phyloP scores from a whole-genome alignment of 2,888 invertebrate genomes.

The Drosophila fungiperda region DNA sequence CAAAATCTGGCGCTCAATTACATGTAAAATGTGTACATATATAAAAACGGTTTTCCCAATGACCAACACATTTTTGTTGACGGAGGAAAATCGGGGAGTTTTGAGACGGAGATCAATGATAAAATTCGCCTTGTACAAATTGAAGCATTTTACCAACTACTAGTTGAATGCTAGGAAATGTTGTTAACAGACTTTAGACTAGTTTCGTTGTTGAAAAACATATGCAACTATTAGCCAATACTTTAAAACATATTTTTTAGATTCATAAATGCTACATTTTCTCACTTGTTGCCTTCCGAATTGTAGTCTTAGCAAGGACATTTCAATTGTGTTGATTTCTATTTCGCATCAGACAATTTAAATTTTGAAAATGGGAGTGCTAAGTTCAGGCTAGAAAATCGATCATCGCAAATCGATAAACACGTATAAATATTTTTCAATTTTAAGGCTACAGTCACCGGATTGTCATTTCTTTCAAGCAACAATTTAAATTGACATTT shows the following conservation, averaged over 20 bases:
- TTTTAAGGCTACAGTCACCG: too few relatives aligned
- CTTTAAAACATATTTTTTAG: not conserved
- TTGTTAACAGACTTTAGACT: not conserved
- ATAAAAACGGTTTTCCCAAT: slow-evolving; percentile 19
- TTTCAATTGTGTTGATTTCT: not conserved
- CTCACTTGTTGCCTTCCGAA: not conserved
- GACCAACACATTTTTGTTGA: slow-evolving; percentile 26
- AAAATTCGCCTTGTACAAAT: not conserved
- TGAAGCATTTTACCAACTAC: not conserved
- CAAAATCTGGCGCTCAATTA: slow-evolving; percentile 24
- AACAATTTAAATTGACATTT: too few relatives aligned
- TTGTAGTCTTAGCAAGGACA: not conserved
- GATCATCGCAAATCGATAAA: too few relatives aligned
- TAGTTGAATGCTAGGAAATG: not conserved
- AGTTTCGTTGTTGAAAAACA: not conserved
- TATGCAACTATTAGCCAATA: not conserved
- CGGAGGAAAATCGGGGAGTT: slow-evolving; percentile 10
- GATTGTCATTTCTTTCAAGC: too few relatives aligned
- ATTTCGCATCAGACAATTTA: too few relatives aligned
- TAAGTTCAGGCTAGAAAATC: too few relatives aligned
- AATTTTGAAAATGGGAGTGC: too few relatives aligned
- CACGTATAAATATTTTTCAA: too few relatives aligned
- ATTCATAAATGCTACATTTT: not conserved
- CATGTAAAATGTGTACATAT: not conserved
- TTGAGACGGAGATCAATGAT: slow-evolving; percentile 22